These are phyloP conservation scores for Lepus timidus DNA, from an alignment of 2,113 vertebrate genomes.

Conservation along the genomic window DNA sequence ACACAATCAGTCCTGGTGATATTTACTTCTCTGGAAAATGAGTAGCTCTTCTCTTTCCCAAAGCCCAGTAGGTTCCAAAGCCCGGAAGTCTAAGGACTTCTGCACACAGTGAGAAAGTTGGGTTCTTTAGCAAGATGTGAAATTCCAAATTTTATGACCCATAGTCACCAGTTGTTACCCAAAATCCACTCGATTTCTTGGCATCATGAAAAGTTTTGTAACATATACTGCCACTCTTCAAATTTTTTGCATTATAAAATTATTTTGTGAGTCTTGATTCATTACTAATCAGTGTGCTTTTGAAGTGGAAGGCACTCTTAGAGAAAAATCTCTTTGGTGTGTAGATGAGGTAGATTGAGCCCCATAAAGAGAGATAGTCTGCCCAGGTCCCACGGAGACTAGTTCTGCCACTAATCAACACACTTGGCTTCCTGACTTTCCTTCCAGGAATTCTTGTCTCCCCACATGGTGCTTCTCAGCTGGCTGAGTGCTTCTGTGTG, in stretches of 20 bases:
- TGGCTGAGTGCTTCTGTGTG: neutral
- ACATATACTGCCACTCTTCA: neutral
- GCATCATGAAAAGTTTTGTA: constrained; percentile 9
- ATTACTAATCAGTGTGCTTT: constrained; percentile 48
- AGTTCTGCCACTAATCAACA: constrained; percentile 34
- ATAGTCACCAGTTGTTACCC: constrained; percentile 39
- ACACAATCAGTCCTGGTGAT: neutral
- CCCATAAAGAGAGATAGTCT: neutral
- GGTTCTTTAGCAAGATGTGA: constrained; percentile 70
- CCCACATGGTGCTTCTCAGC: neutral
- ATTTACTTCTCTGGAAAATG: constrained; percentile 63
- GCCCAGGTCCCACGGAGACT: neutral
- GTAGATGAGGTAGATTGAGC: neutral
- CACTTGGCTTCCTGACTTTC: neutral
- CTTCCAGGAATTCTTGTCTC: neutral
- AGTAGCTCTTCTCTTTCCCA: constrained; percentile 51
- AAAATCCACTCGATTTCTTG: constrained; percentile 25
- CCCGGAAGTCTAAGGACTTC: constrained; percentile 58
- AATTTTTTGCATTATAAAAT: constrained; percentile 40
- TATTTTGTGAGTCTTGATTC: constrained; percentile 5
- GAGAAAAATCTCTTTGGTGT: constrained; percentile 1
- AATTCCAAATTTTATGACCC: constrained; percentile 73
- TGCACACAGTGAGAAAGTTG: constrained; percentile 50
- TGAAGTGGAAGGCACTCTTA: constrained; percentile 17
- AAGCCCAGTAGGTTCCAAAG: constrained; percentile 53